Percentiles rank a stretch among this genome's conserved stretches.
Conservation (phyloP, 2,797 vertebrate species). For the Nannoperca australis region DNA sequence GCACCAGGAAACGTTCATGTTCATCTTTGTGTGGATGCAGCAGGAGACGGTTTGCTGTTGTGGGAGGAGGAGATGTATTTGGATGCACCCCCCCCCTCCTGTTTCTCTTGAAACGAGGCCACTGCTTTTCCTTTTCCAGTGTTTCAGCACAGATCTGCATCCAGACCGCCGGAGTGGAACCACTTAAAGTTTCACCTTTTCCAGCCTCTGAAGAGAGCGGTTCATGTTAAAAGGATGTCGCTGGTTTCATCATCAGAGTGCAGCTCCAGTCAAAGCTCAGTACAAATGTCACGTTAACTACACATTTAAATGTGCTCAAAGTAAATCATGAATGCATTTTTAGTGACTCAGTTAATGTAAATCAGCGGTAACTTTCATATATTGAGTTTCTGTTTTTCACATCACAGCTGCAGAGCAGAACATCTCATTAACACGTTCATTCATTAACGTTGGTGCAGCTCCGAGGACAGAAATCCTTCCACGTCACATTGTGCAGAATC, state of each 20-base stretch:
- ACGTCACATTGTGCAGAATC: too few species aligned
- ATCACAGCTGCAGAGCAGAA: too few species aligned
- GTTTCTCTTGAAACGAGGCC: constrained; percentile 8
- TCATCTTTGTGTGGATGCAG: neutral
- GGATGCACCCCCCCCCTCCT: neutral
- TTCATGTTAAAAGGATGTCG: neutral
- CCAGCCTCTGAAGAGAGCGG: constrained; percentile 6
- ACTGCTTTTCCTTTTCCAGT: neutral
- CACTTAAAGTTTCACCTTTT: neutral
- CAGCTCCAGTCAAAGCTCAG: neutral
- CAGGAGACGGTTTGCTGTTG: neutral
- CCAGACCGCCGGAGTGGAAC: neutral
- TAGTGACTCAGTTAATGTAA: too few species aligned
- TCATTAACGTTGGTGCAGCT: too few species aligned
- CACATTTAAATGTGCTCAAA: neutral
- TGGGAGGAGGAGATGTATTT: neutral
- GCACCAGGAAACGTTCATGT: neutral
- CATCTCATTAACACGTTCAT: too few species aligned
- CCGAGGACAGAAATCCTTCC: too few species aligned
- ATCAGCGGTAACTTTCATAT: too few species aligned
- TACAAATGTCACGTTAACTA: neutral
- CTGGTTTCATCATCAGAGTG: too few species aligned
- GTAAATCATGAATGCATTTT: too few species aligned
- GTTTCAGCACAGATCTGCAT: neutral
- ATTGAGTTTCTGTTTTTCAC: too few species aligned